Base-by-base conservation (phyloP, 2,113 vertebrate genomes). In the Hymenochirus boettgeri region DNA sequence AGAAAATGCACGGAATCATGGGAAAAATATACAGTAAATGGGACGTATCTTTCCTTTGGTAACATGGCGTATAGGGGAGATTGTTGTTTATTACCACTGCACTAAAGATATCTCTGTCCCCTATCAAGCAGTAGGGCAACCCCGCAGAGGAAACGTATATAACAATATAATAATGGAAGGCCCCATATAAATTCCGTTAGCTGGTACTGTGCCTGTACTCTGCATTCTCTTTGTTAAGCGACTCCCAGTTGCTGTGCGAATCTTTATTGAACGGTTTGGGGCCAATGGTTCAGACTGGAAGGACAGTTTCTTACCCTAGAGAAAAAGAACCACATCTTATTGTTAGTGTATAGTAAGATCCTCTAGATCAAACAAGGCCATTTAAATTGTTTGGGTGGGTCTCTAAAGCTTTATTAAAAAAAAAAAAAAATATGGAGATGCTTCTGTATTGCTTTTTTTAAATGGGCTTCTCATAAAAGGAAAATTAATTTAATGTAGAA, bases 281-380 rank as follows among this genome's bases (percentile, higher is more conserved):
- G 56, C 35, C 0, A 47, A 23, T 23, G 42, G 54, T 48, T 84
- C 86, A 47, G 73, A 73, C 60, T 83, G 37, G 2, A 74, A 37
- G 12, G 70, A 11, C 0, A 75, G 63, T 23, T 74, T 71, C 63
- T 88, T 90, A 23, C 71, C 71, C 88, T 87, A 46, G 13, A 48
- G 18, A 23, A 21, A 48, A 42, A n/a, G 17, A 42, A n/a, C 17
- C 12, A 11, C 13, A 13, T 11, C 3, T 12, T 39, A 3, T 11
- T 39, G 7, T 12, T 39, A 9, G 37, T 7, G 12, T 9, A n/a
- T 7, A 4, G 37, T 7, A 1, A 42, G 2, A 2, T 1, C 10
- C n/a, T 35, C 2, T 42, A 42, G 17, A 5, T 15, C 5, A 42
- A 39, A 9, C 5, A 9, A 13, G 5, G 7, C 12, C 12, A 13